A percentile compares a stretch with the other conserved stretches of the same genome.
These are phyloP conservation scores for Rattus rattus DNA, from an alignment of 2,113 vertebrate genomes.

Conservation along the genomic window DNA sequence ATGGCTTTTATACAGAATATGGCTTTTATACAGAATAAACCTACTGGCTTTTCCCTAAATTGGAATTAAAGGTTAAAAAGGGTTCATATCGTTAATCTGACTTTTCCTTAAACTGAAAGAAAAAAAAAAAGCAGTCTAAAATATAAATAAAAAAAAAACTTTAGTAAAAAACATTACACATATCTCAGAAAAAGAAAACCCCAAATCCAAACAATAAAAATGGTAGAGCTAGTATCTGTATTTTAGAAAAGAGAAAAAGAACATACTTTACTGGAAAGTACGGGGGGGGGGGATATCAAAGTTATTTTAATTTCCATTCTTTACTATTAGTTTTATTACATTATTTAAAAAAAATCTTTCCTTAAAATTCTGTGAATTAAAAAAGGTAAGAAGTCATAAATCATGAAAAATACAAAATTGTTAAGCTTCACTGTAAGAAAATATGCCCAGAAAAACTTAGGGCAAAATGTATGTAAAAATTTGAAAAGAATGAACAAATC, in stretches of 20 bases:
- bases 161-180: not conserved
- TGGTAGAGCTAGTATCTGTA: not conserved
- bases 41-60: not conserved
- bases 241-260: constrained; percentile 51
- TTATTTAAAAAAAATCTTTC: not conserved
- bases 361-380: constrained; percentile 13
- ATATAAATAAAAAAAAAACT: constrained; percentile 34
- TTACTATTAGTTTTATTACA: constrained; percentile 26
- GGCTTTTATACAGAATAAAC: not conserved
- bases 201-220: constrained; percentile 38
- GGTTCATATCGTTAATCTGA: not conserved
- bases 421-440: not conserved
- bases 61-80: constrained; percentile 24
- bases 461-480: not conserved
- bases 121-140: constrained; percentile 8
- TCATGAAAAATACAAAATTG: constrained; percentile 8
- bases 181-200: constrained; percentile 18
- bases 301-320: constrained; percentile 9
- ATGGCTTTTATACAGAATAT: not conserved
- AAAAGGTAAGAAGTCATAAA: not conserved
- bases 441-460: not conserved
- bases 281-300: not conserved
- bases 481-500: constrained; percentile 11
- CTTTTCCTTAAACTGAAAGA: not conserved
- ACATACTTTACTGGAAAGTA: constrained; percentile 46